Evolutionary conservation across 2,888 invertebrate genomes (phyloP), one percentile per base, ranked within the genome.

Genomic region (Thalpophila matura): DNA sequence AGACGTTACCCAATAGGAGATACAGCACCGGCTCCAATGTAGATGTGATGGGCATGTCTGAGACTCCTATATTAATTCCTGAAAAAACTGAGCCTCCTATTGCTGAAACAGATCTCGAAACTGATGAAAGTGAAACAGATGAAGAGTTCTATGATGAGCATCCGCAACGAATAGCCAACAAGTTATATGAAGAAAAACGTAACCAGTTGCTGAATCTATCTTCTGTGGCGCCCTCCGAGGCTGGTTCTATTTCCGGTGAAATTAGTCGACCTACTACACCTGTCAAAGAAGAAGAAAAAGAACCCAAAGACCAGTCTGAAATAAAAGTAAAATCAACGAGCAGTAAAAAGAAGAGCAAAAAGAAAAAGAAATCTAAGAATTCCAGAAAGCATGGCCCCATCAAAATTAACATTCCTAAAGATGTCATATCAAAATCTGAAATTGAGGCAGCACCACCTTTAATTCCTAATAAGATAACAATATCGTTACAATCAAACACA

Each of bases 101-200:
- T 66, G 95, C 96, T 31, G 98, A 98, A 91, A 97, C 98, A 0
- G 98, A 98, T 90, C 95, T 98, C 50, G 98, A 98, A 78, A 98
- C 98, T 0, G 97, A 97, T 14, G 97, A 98, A 88, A 97, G 97
- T 47, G 97, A 97, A 71, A 98, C 98, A 0, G 98, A 98, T 87
- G 98, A 98, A 91, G 98, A 98, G 78, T 98, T 98, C 89, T 98
- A 98, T 86, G 98, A 98, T 85, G 96, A 97, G 80, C 96, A 98
- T 88, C 98, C 98, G 0, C 97, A 98, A 80, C 95, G 95, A 81
- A 88, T 97, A 64, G 97, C 97, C 1, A 97, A 96, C 73, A 97
- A 97, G 85, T 79, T 97, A 54, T 88, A 97, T 46, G 96, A 96
- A 10, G 97, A 98, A 82, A 98, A 98, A 86, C 96, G 97, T 3